phyloP scores from a whole-genome alignment of 2,888 invertebrate genomes.

The Itoplectis maculator region DNA sequence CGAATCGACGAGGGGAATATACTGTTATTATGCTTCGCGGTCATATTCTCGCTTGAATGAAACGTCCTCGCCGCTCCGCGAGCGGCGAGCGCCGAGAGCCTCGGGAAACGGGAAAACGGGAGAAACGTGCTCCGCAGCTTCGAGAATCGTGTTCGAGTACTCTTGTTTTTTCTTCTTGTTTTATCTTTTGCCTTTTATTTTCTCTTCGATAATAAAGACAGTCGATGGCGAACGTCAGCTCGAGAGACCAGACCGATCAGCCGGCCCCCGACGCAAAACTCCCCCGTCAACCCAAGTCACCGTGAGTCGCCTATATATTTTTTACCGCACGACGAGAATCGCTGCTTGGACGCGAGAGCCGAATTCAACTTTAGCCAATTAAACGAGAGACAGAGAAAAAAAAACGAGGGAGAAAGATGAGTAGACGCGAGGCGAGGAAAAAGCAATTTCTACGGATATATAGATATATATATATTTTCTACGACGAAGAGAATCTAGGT shows the following conservation, averaged over 20 bases:
- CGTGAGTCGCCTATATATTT: constrained; percentile 68
- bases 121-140: not conserved
- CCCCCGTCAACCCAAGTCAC: constrained; percentile 61
- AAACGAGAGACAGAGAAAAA: constrained; percentile 28
- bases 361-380: constrained; percentile 52
- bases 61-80: not conserved
- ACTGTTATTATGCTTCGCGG: constrained; percentile 47
- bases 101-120: constrained; percentile 19
- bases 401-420: no score
- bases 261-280: constrained; percentile 18
- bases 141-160: not conserved
- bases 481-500: constrained; percentile 43
- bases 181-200: not conserved
- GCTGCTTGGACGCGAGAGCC: constrained; percentile 58
- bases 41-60: constrained; percentile 40
- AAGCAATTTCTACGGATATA: constrained; percentile 31
- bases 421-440: constrained; percentile 25
- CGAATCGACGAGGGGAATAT: constrained; percentile 23
- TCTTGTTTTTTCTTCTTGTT: not conserved
- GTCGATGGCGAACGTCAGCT: constrained; percentile 15
- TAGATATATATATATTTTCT: constrained; percentile 63
- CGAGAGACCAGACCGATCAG: constrained; percentile 4
- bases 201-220: not conserved
- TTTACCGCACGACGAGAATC: constrained; percentile 64
- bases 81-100: not conserved